Evolutionary conservation across 2,888 invertebrate genomes (phyloP), one percentile per base, ranked within the genome.

Genomic region (Caenorhabditis sulstoni): DNA sequence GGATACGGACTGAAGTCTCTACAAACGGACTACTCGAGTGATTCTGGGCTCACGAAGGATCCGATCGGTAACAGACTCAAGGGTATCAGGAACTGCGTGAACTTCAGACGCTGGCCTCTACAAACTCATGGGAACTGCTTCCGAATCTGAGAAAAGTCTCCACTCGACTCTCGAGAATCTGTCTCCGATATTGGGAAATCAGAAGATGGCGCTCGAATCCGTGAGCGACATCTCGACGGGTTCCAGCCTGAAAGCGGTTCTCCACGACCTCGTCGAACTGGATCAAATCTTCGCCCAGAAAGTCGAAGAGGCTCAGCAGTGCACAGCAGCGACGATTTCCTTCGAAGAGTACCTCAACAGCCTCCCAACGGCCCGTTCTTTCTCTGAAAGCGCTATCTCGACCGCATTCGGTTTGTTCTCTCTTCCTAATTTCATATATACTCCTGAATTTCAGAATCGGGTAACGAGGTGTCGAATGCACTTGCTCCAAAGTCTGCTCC

Each of bases 191-290:
- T 64, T 57, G 1, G 41, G 29, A 7, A 44, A 55, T 18, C 41
- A 57, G 18, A 35, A 64, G 11, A 62, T 64, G 71, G 62, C 50
- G 0, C n/a, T 44, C 44, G 20, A 44, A 9, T 58, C 61, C 0
- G 16, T 35, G n/a, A 62, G 62, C 35, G 50, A 29, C 16, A 41
- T 55, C 29, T 64, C 73, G 9, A 64, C 64, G 18, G 44, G 35
- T 12, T 76, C 78, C 16, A 71, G 71, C 53, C 49, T 78, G 45
- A 68, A 66, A 53, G 71, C 66, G 5, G 71, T 78, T 0, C 71
- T 71, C 29, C 66, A 70, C 14, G 78, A 78, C 35, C 71, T 78
- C 12, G 62, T 78, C 20, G 78, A 78, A 49, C 41, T 78, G 16
- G 66, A 78, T 57, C 55, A 78, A 16, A 37, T 77, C 5, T 71